Base-by-base conservation (phyloP, 2,113 vertebrate genomes). In the Neolamprologus sp. region DNA sequence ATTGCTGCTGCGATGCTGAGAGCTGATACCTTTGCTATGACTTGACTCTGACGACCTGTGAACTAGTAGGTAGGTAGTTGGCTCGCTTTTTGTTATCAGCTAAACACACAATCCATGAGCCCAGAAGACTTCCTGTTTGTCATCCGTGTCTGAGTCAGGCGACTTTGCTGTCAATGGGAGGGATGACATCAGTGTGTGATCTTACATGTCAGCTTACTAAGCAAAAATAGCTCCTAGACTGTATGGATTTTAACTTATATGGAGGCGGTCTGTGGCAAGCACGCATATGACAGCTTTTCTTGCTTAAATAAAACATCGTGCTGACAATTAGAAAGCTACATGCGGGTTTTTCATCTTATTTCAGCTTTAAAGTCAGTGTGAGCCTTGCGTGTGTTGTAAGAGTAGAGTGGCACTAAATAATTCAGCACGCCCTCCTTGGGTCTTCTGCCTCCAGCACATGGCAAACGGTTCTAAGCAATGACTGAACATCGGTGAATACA, bases 401-500 rank as follows among this genome's bases (percentile, higher is more conserved):
- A 92, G 92, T 90, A 91, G 88, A 93, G 87, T 90, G 92, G 47
- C 88, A 73, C 85, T 96, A 78, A 95, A 95, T 96, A 92, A 96
- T 96, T 95, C 68, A 96, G 7, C 60, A 9, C 3, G 23, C 9
- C 53, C 47, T 92, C 82, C 13, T 79, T 19, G 51, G 78, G 68
- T 90, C 65, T 13, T 54, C 71, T 65, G 57, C 47, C 57, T 88
- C 31, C 84, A 71, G 85, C 94, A 83, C 89, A 82, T 90, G 92
- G 89, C 53, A 49, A 86, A 79, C 88, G 4, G 65, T 80, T 79
- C 55, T 3, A 11, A 26, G 65, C 71, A 26, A n/a, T 35, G 79
- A 31, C 10, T 40, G 21, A 84, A 86, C 84, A 55, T 35, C 35
- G 17, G 49, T 26, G 19, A 86, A 23, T 83, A 68, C 84, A 87